These are phyloP conservation scores for Dugesia japonica DNA, from an alignment of 2,888 invertebrate genomes.

Conservation along the genomic window DNA sequence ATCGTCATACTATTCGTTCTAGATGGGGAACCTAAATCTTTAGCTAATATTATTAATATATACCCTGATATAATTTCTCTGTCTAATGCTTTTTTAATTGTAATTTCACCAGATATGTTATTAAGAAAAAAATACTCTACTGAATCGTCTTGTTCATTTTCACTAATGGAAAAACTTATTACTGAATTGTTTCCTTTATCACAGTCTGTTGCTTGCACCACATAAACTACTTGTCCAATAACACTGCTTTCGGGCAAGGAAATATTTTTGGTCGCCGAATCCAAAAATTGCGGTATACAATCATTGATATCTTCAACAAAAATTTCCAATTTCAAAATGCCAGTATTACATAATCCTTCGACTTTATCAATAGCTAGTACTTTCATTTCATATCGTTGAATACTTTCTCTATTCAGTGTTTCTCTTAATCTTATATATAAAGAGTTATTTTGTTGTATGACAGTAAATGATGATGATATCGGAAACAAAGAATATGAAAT, in stretches of 20 bases:
- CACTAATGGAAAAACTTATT: background rate
- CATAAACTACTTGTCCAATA: background rate
- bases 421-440: background rate
- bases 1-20: conserved; percentile 1
- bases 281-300: background rate
- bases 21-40: background rate
- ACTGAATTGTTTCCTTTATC: background rate
- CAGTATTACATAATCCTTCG: background rate
- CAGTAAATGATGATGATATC: background rate
- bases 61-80: background rate
- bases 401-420: conserved; percentile 7
- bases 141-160: background rate
- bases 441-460: background rate
- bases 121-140: background rate
- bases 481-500: background rate
- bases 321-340: background rate
- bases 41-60: background rate
- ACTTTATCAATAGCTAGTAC: background rate
- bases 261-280: background rate
- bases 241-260: background rate
- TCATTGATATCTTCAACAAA: conserved; percentile 10
- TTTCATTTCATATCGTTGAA: background rate
- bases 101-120: background rate
- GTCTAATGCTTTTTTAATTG: background rate
- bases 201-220: background rate